Base-by-base conservation (phyloP, 2,888 invertebrate species). In the Cephus spinipes region DNA sequence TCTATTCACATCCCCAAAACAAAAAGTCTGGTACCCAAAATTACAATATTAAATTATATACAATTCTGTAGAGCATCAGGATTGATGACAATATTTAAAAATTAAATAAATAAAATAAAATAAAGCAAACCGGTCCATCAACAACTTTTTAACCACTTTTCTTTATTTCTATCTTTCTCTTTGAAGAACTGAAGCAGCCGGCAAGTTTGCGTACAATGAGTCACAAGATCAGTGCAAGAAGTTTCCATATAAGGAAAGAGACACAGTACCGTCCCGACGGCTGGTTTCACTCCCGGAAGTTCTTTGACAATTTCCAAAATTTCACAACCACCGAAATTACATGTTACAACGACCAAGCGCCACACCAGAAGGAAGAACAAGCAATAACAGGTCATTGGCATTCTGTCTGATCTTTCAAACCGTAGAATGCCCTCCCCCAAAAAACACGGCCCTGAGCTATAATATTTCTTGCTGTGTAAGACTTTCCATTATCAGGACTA, bases 151-250 rank as follows among this genome's bases (percentile, higher is more conserved):
- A 55, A 55, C 2, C 23, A 23, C 15, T 55, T 55, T 55, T 23
- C 23, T 23, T 55, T 23, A 55, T 55, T 55, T 23, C 23, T 55
- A 55, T 55, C 55, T 23, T 55, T 55, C 23, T 55, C 55, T 55
- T 77, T 23, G 23, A 55, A 55, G 23, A 55, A 9, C 9, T 23
- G 23, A 55, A 55, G 23, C 55, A 15, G 15, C 2, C 55, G 55
- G 23, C 55, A 55, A 55, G 23, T 77, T 73, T n/a, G 40, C 33
- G 32, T 32, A 31, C 74, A 77, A 77, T 77, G 73, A 34, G 74
- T 74, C 74, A 74, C 36, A 34, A 74, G 30, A 34, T 34, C 32
- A 34, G n/a, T 74, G 30, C 30, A 36, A 30, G 34, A 34, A 31
- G 71, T 71, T 30, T 71, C 31, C 71, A 71, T 32, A 71, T 71